Base-by-base conservation (phyloP, 2,797 vertebrate genomes). In the Acestrorhynchus altus region DNA sequence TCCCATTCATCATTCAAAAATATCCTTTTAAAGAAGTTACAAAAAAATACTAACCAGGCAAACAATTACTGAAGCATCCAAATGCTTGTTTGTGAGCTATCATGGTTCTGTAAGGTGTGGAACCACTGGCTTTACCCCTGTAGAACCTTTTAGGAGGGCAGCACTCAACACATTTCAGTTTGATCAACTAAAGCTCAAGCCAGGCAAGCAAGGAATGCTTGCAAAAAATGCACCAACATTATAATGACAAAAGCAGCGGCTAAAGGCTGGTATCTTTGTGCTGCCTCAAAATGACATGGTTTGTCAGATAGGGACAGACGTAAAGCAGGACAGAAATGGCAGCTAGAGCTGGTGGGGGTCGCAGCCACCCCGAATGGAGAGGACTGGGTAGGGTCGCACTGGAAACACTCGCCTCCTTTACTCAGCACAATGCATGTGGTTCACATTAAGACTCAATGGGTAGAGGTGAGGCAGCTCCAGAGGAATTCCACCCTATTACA, bases 401-500 rank as follows among this genome's bases (percentile, higher is more conserved):
- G 59, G 78, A 74, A 86, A 78, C 77, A 85, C 74, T 81, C 51
- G 83, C 76, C 18, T 26, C 64, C 68, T 40, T 28, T 46, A 44
- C 51, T 82, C 47, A 47, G 78, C 57, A 68, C 70, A 72, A 78
- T 81, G 73, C 86, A 86, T 78, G 75, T 87, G 84, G 82, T 86
- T 87, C 44, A 68, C 70, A 90, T 91, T 83, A 86, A 66, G 63
- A 84, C n/a, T 51, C 56, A 71, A 80, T 26, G 74, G 67, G 84
- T 52, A 46, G 75, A 0, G 76, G 81, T 81, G 69, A 81, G 76
- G 84, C 70, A 47, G 66, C 66, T 66, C 52, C 46, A 60, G 54
- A 71, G 49, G 81, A 82, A 85, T 79, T 80, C 59, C 80, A 57
- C 57, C 31, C 51, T 67, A 35, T 77, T 72, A 77, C 79, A 65